Evolutionary conservation across 2,888 invertebrate species (phyloP), one percentile per base, ranked within the genome.

Genomic region (Synergus laeviventris): DNA sequence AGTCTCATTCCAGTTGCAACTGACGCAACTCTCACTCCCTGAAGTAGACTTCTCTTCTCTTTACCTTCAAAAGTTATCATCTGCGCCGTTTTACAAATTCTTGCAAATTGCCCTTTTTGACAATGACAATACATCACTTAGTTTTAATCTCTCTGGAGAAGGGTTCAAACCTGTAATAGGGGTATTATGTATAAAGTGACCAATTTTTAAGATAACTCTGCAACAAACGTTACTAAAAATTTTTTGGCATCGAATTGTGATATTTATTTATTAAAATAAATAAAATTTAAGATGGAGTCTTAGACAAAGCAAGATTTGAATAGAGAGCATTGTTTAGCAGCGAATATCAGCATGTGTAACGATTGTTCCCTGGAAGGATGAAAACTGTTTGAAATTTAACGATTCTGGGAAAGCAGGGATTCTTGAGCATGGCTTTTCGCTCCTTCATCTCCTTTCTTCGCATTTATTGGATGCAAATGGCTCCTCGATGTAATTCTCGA

Each of bases 381-480:
- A 21, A 56, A 21, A 56, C 21, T 56, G 21, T 21, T 18, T 21
- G 56, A 56, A 21, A 56, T 21, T 56, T 56, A 56, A 56, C 56
- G 56, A 56, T 56, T 56, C 21, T 56, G 14, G 14, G 21, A 12
- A 21, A 56, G 12, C 21, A 56, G 21, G 56, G 14, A 21, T 56
- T 62, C 70, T 18, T 42, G 60, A 61, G 36, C 60, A 61, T n/a
- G 14, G 21, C 5, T 64, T 56, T 74, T 54, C 16, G 7, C 36
- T 38, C 36, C 14, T 49, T 21, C 61, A n/a, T 42, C 36, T 62
- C 62, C 14, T 49, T 36, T 45, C 36, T 42, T 56, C 18, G 14
- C 76, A 74, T 76, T 81, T 77, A 79, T 81, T 77, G 78, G 74
- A 79, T 79, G 77, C 75, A 78, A 81, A 81, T 81, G 79, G 62